Percentiles rank a stretch among this genome's conserved stretches.
Evolutionary conservation across 2,113 vertebrate genomes (phyloP).

Genomic region (Rana temporaria): DNA sequence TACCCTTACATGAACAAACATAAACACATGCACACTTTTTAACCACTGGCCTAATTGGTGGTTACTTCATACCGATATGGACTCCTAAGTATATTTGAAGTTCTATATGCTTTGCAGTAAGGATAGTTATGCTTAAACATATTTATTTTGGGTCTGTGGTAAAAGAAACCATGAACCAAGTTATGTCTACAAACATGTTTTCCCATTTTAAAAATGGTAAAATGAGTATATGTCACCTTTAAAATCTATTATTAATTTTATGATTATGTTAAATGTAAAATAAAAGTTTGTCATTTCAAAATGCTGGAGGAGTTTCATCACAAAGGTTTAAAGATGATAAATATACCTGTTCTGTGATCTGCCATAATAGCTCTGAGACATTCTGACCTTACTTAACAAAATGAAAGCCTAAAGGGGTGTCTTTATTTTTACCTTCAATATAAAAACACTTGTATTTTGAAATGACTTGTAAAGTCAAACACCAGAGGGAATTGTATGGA

Average conservation of each 20-base stretch:
- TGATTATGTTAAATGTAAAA: neutral
- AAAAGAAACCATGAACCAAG: no score
- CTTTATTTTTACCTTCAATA: conserved; percentile 25
- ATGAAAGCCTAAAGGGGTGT: conserved; percentile 12
- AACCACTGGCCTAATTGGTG: no score
- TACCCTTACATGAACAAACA: no score
- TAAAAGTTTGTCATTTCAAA: conserved; percentile 12
- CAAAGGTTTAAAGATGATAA: neutral
- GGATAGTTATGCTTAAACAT: no score
- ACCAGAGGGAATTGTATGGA: neutral
- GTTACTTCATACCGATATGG: no score
- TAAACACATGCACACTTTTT: no score
- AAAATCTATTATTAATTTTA: neutral
- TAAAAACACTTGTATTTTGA: conserved; percentile 2
- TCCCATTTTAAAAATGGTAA: no score
- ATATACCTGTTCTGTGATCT: conserved; percentile 13
- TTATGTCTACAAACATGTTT: no score
- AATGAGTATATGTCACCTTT: no score
- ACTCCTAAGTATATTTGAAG: no score
- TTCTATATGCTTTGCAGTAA: no score
- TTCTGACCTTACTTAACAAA: conserved; percentile 31
- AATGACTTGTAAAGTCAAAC: conserved; percentile 1
- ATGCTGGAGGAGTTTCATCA: conserved; percentile 6
- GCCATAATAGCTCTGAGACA: conserved; percentile 31
- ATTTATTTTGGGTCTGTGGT: no score